Percentiles rank a stretch among this genome's conserved stretches.
These are phyloP conservation scores for Drosophila virilis DNA, from an alignment of 1,140 invertebrate species.

Conservation along the genomic window DNA sequence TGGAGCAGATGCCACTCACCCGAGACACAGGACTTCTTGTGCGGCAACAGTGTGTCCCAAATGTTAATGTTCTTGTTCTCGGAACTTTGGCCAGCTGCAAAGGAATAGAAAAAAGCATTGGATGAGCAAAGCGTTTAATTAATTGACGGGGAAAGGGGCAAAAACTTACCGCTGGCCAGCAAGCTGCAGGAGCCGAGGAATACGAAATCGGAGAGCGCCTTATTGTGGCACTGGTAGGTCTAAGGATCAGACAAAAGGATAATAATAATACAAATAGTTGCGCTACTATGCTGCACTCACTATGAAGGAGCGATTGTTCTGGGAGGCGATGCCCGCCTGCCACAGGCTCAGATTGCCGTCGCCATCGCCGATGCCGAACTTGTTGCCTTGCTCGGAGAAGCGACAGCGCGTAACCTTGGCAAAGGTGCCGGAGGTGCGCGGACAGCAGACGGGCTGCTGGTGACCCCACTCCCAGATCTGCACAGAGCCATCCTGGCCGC, in stretches of 20 bases:
- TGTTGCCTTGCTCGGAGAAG: constrained; percentile 98
- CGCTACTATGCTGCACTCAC: constrained; percentile 86
- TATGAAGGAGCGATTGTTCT: constrained; percentile 95
- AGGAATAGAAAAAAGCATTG: constrained; percentile 9
- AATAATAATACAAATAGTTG: background rate
- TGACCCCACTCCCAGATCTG: constrained; percentile 99
- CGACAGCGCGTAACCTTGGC: constrained; percentile 98
- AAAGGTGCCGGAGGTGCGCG: constrained; percentile 92
- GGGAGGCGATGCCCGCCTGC: constrained; percentile 94
- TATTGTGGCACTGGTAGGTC: constrained; percentile 98
- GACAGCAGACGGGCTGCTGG: constrained; percentile 93
- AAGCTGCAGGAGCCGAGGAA: constrained; percentile 99
- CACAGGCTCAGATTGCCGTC: constrained; percentile 96
- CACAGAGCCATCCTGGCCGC: constrained; percentile 98
- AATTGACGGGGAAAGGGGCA: no score
- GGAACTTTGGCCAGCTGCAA: constrained; percentile 94
- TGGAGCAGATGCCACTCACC: constrained; percentile 85
- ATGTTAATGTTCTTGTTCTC: constrained; percentile 99
- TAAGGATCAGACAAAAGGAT: constrained; percentile 85
- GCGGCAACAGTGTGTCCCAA: constrained; percentile 99
- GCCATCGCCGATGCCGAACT: constrained; percentile 98
- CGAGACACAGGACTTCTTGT: constrained; percentile 96
- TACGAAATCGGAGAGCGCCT: constrained; percentile 98
- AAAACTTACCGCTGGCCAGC: constrained; percentile 91
- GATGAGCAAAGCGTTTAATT: background rate